Conservation (phyloP, 2,113 vertebrate genomes). For the Charina bottae region DNA sequence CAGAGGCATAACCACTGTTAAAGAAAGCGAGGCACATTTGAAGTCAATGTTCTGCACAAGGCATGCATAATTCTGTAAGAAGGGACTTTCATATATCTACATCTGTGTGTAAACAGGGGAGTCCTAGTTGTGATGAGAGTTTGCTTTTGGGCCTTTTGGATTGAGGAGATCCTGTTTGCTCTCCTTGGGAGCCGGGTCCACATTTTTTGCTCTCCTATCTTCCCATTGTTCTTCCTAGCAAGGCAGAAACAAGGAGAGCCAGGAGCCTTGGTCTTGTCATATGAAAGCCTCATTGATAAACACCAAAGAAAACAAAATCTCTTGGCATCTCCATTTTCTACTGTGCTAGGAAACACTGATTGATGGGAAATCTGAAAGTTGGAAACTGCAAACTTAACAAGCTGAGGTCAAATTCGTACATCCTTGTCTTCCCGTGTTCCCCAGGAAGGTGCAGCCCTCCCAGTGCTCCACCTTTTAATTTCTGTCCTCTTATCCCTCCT, state of each 20-base stretch:
- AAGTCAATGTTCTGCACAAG: no score
- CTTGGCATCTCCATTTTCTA: neutral
- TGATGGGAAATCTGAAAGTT: neutral
- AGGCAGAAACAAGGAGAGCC: neutral
- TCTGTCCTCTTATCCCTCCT: neutral
- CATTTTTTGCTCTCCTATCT: neutral
- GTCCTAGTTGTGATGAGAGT: neutral
- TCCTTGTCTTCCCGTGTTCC: neutral
- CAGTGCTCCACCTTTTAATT: neutral
- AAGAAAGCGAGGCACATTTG: neutral
- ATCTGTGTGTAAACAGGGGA: neutral
- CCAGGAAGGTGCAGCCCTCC: neutral
- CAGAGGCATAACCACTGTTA: neutral
- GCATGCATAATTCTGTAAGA: neutral
- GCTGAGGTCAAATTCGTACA: neutral
- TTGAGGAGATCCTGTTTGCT: neutral
- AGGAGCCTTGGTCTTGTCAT: slow-evolving; percentile 1
- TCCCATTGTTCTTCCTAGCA: neutral
- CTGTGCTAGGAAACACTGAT: neutral
- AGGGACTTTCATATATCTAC: neutral
- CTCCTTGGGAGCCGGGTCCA: accelerated
- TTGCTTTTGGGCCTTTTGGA: neutral
- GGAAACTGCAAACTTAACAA: neutral
- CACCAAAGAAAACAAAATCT: neutral
- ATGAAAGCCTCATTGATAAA: neutral